These are phyloP conservation scores for Corythornis madagascariensis DNA, from an alignment of 2,113 vertebrate genomes.

Conservation along the genomic window DNA sequence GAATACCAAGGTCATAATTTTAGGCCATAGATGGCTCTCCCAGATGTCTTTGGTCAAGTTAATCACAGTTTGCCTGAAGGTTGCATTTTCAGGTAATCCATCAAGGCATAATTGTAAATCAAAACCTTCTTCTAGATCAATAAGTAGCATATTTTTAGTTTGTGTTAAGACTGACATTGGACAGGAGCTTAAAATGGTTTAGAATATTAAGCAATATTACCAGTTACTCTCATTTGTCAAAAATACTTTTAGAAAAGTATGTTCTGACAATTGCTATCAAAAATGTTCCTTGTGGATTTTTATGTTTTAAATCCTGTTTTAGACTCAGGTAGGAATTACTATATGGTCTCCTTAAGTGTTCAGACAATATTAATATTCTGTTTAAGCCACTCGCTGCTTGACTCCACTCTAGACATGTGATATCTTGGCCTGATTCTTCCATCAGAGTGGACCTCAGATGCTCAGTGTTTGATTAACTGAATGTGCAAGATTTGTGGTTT, in stretches of 20 bases:
- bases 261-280: not conserved
- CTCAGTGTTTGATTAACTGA: not conserved
- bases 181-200: conserved; percentile 7
- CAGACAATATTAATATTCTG: not conserved
- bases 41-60: conserved; percentile 96
- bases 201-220: conserved; percentile 8
- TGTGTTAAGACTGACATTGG: conserved; percentile 66
- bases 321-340: not conserved
- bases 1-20: conserved; percentile 86
- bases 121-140: conserved; percentile 72
- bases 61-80: conserved; percentile 88
- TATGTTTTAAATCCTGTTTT: not conserved
- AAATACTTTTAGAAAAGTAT: not conserved
- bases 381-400: not conserved
- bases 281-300: not conserved
- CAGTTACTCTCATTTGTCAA: not conserved
- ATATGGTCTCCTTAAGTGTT: not conserved
- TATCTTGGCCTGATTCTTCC: not conserved
- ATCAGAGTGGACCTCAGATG: not conserved
- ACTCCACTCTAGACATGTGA: not conserved
- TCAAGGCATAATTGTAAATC: conserved; percentile 86
- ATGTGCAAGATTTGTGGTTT: not conserved
- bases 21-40: conserved; percentile 79
- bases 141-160: conserved; percentile 64
- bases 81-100: conserved; percentile 90